A percentile compares a stretch with the other conserved stretches of the same genome.
Conservation (phyloP, 64 coral and sea anemone genomes). For the Montipora efflorescens region DNA sequence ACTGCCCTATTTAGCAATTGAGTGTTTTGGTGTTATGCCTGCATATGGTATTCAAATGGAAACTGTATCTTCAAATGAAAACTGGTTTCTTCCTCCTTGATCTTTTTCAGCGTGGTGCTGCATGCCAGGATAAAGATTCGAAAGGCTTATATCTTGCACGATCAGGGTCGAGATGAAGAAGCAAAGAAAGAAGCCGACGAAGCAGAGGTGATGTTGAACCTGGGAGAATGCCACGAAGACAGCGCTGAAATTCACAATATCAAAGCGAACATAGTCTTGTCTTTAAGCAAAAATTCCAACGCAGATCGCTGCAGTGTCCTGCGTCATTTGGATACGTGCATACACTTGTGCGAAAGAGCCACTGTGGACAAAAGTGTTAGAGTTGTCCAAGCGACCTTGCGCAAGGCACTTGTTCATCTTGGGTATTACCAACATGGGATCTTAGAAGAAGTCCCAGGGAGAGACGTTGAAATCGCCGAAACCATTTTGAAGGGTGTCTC, state of each 20-base stretch:
- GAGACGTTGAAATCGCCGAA: conserved; percentile 32
- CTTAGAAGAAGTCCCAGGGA: conserved; percentile 24
- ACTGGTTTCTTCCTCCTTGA: not conserved
- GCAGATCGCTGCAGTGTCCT: not conserved
- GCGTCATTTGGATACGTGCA: conserved; percentile 26
- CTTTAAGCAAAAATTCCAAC: conserved; percentile 17
- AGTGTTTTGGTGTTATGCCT: no score
- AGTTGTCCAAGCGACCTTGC: conserved; percentile 21
- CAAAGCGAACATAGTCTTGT: conserved; percentile 61
- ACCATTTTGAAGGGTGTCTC: conserved; percentile 7
- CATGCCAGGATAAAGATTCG: conserved; percentile 62
- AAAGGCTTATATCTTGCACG: conserved; percentile 36
- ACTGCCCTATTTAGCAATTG: no score
- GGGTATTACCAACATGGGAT: conserved; percentile 65
- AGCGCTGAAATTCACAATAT: conserved; percentile 40
- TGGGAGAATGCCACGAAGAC: conserved; percentile 39
- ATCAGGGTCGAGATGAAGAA: conserved; percentile 36
- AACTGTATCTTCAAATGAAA: no score
- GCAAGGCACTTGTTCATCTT: conserved; percentile 39
- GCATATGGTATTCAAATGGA: no score
- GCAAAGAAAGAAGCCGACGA: conserved; percentile 50
- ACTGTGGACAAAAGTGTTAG: conserved; percentile 53
- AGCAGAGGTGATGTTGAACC: conserved; percentile 38
- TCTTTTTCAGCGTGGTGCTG: conserved; percentile 20
- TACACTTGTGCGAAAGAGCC: conserved; percentile 35